Evolutionary conservation across 2,113 vertebrate genomes (phyloP).

Genomic region (Lasiurus cinereus): DNA sequence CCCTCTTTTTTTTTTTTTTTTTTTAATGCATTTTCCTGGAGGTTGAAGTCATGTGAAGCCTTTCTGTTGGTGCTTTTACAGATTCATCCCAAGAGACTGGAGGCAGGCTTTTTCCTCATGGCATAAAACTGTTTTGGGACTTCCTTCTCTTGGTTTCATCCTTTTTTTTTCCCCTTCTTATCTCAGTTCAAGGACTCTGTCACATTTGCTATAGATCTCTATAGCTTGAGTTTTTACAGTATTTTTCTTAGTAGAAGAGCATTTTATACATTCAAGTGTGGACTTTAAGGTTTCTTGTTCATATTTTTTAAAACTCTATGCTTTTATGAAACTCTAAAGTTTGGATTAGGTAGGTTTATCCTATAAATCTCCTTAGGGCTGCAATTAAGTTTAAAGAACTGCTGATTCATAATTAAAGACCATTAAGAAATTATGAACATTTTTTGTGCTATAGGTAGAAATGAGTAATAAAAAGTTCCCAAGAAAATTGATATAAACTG

Average conservation of each 20-base stretch:
- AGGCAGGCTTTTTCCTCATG: constrained; percentile 55
- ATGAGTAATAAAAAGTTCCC: constrained; percentile 53
- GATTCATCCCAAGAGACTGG: constrained; percentile 57
- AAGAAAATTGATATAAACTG: constrained; percentile 44
- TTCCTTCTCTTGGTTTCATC: constrained; percentile 27
- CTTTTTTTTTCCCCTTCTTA: not conserved
- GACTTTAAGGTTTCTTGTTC: not conserved
- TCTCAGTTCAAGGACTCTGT: constrained; percentile 21
- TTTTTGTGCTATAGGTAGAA: constrained; percentile 49
- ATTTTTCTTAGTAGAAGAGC: not conserved
- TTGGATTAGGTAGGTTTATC: constrained; percentile 31
- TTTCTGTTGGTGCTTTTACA: constrained; percentile 60
- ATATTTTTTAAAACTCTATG: constrained; percentile 54
- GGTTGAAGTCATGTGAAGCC: constrained; percentile 58
- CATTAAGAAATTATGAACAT: not conserved
- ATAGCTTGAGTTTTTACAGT: constrained; percentile 7
- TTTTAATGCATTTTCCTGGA: constrained; percentile 57
- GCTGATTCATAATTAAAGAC: constrained; percentile 57
- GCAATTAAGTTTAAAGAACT: constrained; percentile 41
- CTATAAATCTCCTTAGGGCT: not conserved
- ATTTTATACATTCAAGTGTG: constrained; percentile 29
- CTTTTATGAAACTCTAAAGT: constrained; percentile 45
- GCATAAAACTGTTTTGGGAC: constrained; percentile 38
- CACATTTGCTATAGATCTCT: constrained; percentile 10
- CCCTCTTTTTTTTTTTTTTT: not conserved